Evolutionary conservation across 2,113 vertebrate species (phyloP).

Genomic region (Archilochus colubris): DNA sequence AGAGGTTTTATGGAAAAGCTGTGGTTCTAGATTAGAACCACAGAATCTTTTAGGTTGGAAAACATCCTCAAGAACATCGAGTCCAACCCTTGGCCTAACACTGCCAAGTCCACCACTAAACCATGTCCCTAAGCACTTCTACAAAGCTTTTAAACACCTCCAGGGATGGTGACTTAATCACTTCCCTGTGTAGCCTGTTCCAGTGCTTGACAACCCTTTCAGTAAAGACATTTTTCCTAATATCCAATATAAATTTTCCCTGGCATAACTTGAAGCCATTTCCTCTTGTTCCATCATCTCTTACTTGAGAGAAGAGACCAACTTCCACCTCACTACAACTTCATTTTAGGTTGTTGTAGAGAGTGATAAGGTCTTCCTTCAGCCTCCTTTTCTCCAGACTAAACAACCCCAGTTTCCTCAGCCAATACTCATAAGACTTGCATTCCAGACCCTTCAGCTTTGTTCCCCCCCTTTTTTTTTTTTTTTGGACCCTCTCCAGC

Average conservation of each 20-base stretch:
- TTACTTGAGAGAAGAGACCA: background rate
- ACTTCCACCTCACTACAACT: accelerated
- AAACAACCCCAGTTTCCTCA: background rate
- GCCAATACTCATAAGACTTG: background rate
- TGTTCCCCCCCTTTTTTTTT: background rate
- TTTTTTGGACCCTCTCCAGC: background rate
- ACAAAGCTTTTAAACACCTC: background rate
- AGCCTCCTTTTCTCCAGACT: background rate
- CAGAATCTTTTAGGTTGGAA: background rate
- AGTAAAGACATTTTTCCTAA: background rate
- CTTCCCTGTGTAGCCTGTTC: background rate
- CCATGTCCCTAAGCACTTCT: no score
- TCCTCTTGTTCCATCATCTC: background rate
- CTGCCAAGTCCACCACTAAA: background rate
- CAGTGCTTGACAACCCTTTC: background rate
- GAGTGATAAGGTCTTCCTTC: accelerated
- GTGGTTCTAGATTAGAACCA: background rate
- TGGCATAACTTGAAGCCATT: background rate
- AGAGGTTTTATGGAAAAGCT: background rate
- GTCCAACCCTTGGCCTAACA: background rate
- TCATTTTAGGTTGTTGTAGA: background rate
- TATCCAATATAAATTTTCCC: background rate
- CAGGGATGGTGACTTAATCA: background rate
- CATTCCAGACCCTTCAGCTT: background rate
- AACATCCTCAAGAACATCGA: background rate